These are phyloP conservation scores for Drosophila kokeensis DNA, from an alignment of 2,888 invertebrate species.

Conservation along the genomic window DNA sequence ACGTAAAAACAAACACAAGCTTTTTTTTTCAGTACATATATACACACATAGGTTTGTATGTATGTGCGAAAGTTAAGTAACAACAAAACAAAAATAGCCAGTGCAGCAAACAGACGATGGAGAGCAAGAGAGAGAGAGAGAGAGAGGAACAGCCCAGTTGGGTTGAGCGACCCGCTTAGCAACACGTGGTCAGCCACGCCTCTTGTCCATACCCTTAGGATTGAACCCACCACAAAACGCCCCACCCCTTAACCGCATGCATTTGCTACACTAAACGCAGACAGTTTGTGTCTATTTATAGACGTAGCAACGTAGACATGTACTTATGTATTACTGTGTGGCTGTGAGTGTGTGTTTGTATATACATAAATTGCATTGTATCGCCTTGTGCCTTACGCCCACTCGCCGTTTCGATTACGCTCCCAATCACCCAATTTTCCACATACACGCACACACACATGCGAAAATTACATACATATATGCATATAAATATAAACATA, in stretches of 20 bases:
- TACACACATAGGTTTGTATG: constrained; percentile 8
- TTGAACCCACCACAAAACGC: constrained; percentile 13
- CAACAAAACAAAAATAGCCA: constrained; percentile 23
- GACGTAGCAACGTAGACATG: constrained; percentile 31
- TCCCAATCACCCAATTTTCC: constrained; percentile 18
- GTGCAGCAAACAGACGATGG: constrained; percentile 16
- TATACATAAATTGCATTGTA: constrained; percentile 24
- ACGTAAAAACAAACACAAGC: constrained; percentile 7
- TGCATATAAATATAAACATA: background rate
- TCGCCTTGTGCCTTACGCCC: constrained; percentile 42
- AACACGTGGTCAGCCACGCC: constrained; percentile 65
- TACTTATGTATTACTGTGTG: background rate
- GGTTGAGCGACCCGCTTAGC: constrained; percentile 74
- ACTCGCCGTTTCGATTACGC: constrained; percentile 28
- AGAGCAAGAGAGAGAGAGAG: background rate
- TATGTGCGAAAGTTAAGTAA: constrained; percentile 22
- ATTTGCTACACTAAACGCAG: constrained; percentile 5
- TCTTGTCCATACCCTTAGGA: background rate
- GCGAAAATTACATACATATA: background rate
- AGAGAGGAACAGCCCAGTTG: constrained; percentile 14
- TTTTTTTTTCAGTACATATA: background rate
- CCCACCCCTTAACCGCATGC: background rate
- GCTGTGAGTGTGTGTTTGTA: constrained; percentile 3
- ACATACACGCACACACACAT: background rate
- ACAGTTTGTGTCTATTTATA: constrained; percentile 46